Base-by-base conservation (phyloP, 2,797 vertebrate genomes). In the Pterois miles region DNA sequence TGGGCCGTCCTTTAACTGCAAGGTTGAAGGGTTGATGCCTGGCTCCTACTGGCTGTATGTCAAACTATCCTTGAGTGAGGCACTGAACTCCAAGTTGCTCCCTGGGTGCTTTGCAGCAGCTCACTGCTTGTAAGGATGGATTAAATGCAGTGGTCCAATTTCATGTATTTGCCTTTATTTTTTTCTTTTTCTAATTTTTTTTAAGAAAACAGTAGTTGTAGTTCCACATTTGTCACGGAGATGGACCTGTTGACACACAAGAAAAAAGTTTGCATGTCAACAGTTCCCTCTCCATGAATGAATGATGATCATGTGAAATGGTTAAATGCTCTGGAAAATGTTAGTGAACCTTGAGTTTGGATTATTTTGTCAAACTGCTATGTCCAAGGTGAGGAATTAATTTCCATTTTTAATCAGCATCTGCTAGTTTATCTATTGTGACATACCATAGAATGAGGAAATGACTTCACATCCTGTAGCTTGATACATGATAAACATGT, bases 141-240 rank as follows among this genome's bases (percentile, higher is more conserved):
- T 43, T 43, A 43, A 43, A 43, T 43, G 40, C 40, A 43, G 40
- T 16, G 40, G 16, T 43, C 40, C 16, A 43, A 43, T 12, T 43
- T 43, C 0, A 43, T 43, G 16, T 43, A 43, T 18, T 6, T 43
- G 3, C 40, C 40, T 43, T 18, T 43, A 0, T 43, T 0, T 43
- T 40, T 0, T 40, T 43, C 3, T 16, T 16, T 31, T 3, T 16
- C n/a, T n/a, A n/a, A n/a, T n/a, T 40, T 40, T 40, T 43, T 43
- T 43, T 43, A 43, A 18, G 38, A 43, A 43, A 43, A 43, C 38
- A 68, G 4, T 23, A 13, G 33, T 6, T 67, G 54, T 23, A 6
- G 40, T 34, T 6, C 11, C 34, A 40, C 16, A 8, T 31, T 11
- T 31, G 23, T 29, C 23, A 40, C 14, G 22, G 14, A 54, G 14